These are phyloP conservation scores for Salarias fasciatus DNA, from an alignment of 2,797 vertebrate genomes.

Conservation along the genomic window DNA sequence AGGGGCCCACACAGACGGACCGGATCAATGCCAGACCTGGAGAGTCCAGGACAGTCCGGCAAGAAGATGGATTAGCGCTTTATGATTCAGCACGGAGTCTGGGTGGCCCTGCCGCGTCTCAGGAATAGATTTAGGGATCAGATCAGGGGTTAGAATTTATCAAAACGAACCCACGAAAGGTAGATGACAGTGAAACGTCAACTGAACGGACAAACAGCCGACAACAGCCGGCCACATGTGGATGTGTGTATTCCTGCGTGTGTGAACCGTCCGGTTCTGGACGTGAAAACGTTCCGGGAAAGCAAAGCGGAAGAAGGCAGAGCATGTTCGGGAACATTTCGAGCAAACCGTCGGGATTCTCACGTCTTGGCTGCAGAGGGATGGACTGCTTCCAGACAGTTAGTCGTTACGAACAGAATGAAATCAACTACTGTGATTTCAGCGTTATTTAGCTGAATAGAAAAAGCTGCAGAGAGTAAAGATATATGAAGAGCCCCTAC, in stretches of 20 bases:
- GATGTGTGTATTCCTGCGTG: neutral
- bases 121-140: slow-evolving; percentile 65
- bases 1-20: slow-evolving; percentile 33
- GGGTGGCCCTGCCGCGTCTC: slow-evolving; percentile 49
- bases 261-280: neutral
- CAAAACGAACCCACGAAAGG: slow-evolving; percentile 48
- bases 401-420: neutral
- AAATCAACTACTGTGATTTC: neutral
- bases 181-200: slow-evolving; percentile 6
- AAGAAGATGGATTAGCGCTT: slow-evolving; percentile 58
- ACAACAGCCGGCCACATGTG: neutral
- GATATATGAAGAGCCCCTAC: slow-evolving; percentile 34
- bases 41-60: slow-evolving; percentile 41
- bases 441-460: no score
- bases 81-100: slow-evolving; percentile 56
- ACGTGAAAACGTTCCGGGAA: neutral
- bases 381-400: neutral
- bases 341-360: no score
- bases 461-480: no score
- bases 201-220: neutral
- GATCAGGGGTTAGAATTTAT: slow-evolving; percentile 26
- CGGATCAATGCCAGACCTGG: slow-evolving; percentile 42
- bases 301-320: neutral
- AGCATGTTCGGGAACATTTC: no score
- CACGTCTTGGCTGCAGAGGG: neutral